Base-by-base conservation (phyloP, 2,888 invertebrate genomes). In the Psylliodes chrysocephalus region DNA sequence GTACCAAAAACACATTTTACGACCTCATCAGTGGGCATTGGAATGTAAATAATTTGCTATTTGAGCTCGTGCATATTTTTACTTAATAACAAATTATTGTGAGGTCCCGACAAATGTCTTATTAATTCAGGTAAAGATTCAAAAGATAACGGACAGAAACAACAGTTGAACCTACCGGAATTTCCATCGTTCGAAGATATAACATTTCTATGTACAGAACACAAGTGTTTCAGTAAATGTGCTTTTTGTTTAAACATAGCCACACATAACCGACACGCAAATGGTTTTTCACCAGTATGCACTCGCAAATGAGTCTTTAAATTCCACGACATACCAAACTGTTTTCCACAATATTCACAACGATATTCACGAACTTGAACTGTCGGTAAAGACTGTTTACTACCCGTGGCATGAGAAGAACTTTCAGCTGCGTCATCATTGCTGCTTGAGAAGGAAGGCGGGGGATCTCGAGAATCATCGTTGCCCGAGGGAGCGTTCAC, bases 221-320 rank as follows among this genome's bases (percentile, higher is more conserved):
- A 94, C 78, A 94, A 86, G 79, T 94, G 94, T 84, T 94, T 94
- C 64, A 94, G 82, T 73, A 94, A 85, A 80, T 94, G 94, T 4
- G 94, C 94, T 81, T 94, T 94, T 78, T 94, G 94, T 83, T 94
- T 94, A 82, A 94, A 94, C 94, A 94, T 94, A 60, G 94, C 94
- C 63, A 94, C 93, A 79, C 94, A 94, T 47, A 94, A 86, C 74
- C 94, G 87, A 85, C 94, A 94, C 72, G 94, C 94, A 79, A 94
- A 94, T 0, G 94, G 94, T 80, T 94, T 94, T 75, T 94, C 94
- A 63, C 94, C 94, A 0, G 94, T 94, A 78, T 94, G 94, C 17
- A 94, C 94, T 78, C 94, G 87, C 61, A 94, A 85, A 83, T 94
- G 94, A 66, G 94, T 94, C 82, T 94, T 94, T 77, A 94, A 86